Percentiles rank a stretch among this genome's conserved stretches.
These are phyloP conservation scores for Plectrocnemia conspersa DNA, from an alignment of 1,140 invertebrate genomes.

Conservation along the genomic window DNA sequence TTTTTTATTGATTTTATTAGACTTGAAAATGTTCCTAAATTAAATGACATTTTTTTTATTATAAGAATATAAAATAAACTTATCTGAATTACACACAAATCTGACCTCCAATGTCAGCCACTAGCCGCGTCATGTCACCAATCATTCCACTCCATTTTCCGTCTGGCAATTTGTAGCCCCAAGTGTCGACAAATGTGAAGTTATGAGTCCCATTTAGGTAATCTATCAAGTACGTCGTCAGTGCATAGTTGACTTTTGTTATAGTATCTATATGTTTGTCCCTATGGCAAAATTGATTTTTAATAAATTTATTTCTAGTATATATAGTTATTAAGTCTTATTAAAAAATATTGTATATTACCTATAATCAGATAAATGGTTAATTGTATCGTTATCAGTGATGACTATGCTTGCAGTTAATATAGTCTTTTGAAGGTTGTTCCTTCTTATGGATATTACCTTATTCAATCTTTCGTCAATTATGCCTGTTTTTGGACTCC, in stretches of 20 bases:
- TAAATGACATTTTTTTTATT: neutral
- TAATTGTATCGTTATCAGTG: conserved; percentile 55
- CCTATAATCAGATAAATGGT: conserved; percentile 57
- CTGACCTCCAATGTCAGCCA: conserved; percentile 35
- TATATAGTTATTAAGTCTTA: conserved; percentile 7
- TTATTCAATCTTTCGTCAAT: conserved; percentile 27
- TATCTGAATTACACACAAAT: neutral
- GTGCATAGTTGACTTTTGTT: conserved; percentile 59
- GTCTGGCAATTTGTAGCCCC: conserved; percentile 40
- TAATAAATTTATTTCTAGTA: neutral
- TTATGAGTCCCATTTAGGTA: conserved; percentile 55
- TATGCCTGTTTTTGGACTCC: conserved; percentile 38
- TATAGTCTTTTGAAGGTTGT: conserved; percentile 42
- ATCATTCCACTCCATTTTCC: conserved; percentile 47
- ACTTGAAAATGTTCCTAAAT: neutral
- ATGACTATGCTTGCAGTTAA: conserved; percentile 52
- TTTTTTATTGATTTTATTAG: neutral
- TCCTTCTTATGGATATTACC: conserved; percentile 40
- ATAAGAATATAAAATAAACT: neutral
- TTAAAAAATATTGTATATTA: conserved; percentile 34
- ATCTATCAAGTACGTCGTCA: conserved; percentile 52
- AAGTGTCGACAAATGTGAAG: conserved; percentile 47
- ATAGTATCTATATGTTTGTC: conserved; percentile 58
- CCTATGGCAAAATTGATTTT: conserved; percentile 34
- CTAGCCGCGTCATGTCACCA: conserved; percentile 20